phyloP scores from a whole-genome alignment of 2,113 vertebrate species.

The Arothron firmamentum region DNA sequence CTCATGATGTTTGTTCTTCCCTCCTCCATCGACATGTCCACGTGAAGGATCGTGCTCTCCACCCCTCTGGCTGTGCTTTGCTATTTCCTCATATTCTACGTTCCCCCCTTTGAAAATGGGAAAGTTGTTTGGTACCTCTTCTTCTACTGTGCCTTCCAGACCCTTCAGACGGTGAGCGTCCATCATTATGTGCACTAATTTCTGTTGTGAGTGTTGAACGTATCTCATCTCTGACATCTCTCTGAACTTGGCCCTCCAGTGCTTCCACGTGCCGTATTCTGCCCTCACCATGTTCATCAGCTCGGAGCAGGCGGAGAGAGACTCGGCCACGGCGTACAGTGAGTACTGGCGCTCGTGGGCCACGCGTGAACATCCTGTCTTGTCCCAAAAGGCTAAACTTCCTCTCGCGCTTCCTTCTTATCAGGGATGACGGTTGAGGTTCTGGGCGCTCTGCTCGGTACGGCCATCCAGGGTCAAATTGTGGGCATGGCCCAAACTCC shows the following conservation, averaged over 20 bases:
- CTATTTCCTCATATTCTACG: slow-evolving; percentile 94
- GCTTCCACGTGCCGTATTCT: slow-evolving; percentile 97
- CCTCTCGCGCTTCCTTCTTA: neutral
- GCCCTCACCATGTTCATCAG: slow-evolving; percentile 99
- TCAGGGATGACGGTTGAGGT: slow-evolving; percentile 97
- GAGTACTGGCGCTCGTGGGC: slow-evolving; percentile 52
- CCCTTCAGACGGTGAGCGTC: slow-evolving; percentile 90
- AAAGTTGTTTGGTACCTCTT: slow-evolving; percentile 90
- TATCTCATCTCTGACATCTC: neutral
- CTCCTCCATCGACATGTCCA: neutral
- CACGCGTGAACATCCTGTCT: neutral
- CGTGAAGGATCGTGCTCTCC: slow-evolving; percentile 86
- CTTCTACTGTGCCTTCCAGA: slow-evolving; percentile 97
- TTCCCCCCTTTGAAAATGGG: slow-evolving; percentile 81
- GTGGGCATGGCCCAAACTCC: slow-evolving; percentile 82
- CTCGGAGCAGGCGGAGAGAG: slow-evolving; percentile 90
- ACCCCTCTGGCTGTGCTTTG: slow-evolving; percentile 85
- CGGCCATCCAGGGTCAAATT: slow-evolving; percentile 94
- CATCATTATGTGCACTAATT: no score
- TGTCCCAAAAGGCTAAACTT: neutral
- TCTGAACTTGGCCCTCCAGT: slow-evolving; percentile 70
- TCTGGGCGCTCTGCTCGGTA: slow-evolving; percentile 87
- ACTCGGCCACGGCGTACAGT: slow-evolving; percentile 96
- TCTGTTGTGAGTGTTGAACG: neutral
- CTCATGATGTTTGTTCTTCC: slow-evolving; percentile 20